Evolutionary conservation across 2,888 invertebrate genomes (phyloP).

Genomic region (Watsonalla cultraria): DNA sequence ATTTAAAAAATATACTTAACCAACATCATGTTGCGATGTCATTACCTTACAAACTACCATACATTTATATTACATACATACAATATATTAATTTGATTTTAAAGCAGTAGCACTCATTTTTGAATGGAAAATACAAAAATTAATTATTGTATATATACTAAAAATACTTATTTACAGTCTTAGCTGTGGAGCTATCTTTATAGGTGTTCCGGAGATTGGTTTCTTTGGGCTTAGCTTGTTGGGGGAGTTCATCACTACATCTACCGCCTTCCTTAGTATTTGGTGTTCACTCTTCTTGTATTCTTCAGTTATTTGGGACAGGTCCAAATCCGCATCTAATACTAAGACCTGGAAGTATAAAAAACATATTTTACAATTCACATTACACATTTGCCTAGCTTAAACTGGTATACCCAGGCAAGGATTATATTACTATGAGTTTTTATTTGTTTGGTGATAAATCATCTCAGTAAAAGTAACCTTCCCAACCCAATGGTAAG

Average conservation of each 20-base stretch:
- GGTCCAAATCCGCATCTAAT: constrained; percentile 82
- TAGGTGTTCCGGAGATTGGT: constrained; percentile 58
- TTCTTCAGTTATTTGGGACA: constrained; percentile 81
- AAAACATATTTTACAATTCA: not conserved
- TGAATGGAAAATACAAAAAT: not conserved
- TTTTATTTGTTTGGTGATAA: no score
- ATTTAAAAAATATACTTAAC: no score
- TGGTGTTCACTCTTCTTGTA: constrained; percentile 81
- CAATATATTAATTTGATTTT: constrained; percentile 13
- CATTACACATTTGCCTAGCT: not conserved
- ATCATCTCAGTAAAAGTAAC: no score
- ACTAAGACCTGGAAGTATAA: constrained; percentile 77
- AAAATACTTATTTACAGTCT: constrained; percentile 48
- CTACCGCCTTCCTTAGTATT: constrained; percentile 66
- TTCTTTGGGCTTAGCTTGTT: constrained; percentile 70
- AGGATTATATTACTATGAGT: no score
- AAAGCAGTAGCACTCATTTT: constrained; percentile 4
- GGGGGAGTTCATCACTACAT: constrained; percentile 71
- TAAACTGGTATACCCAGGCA: no score
- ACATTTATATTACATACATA: no score
- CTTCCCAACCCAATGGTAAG: no score
- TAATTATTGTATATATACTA: not conserved
- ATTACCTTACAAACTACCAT: no score
- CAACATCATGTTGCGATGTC: no score
- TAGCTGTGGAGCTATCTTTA: constrained; percentile 58